Base-by-base conservation (phyloP, 2,888 invertebrate genomes). In the Protophormia terraenovae region DNA sequence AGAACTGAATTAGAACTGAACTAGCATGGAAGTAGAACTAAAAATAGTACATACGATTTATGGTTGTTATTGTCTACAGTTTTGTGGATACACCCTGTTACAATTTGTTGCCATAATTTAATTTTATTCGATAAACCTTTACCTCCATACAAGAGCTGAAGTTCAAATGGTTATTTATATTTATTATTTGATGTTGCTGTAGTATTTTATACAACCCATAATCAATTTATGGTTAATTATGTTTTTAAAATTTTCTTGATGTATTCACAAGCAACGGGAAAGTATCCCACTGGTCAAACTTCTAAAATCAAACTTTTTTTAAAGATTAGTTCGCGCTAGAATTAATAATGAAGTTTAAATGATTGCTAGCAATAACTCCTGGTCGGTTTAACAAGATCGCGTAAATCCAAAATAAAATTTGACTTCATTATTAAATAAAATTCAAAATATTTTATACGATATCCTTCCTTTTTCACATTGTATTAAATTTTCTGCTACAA, bases 151-250 rank as follows among this genome's bases (percentile, higher is more conserved):
- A 12, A 45, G 41, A 64, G 22, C 32, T 27, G 29, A 71, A 41
- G 22, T 53, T 69, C 16, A 62, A 66, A 64, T 45, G 55, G 32
- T 66, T 35, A 38, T 60, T 29, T 41, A 22, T 79, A 32, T 58
- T 58, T 86, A 29, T 81, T 86, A 24, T 72, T n/a, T 73, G 22
- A 62, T 62, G 41, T 80, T 87, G 72, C 85, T 38, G 41, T 69
- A 38, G 67, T 82, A 60, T 75, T 80, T 64, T 53, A 62, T 76
- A 84, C 72, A 86, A 66, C 85, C 86, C 77, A 86, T 85, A 85
- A 87, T 85, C 86, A 86, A 86, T 86, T 85, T 84, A 84, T 86
- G 81, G 76, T 86, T 86, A 86, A 87, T 87, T 86, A 86, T 82
- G 55, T 53, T 79, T 50, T 78, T 4, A 24, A 22, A 58, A 47